These are phyloP conservation scores for Otis tarda DNA, from an alignment of 2,113 vertebrate species.

Conservation along the genomic window DNA sequence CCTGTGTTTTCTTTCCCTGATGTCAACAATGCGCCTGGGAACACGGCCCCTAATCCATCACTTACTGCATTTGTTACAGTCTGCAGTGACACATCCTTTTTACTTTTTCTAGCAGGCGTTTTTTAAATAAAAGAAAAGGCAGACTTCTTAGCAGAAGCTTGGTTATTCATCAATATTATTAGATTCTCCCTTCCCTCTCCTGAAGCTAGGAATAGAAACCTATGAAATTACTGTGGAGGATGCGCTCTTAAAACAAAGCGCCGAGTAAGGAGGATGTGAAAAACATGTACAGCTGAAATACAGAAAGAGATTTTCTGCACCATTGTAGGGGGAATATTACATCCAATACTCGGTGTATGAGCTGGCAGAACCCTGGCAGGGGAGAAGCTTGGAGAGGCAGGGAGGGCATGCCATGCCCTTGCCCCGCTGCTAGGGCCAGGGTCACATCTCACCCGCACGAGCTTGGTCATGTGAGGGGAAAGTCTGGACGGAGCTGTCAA, in stretches of 20 bases:
- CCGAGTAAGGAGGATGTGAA: background rate
- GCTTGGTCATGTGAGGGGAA: background rate
- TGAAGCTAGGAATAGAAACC: slow-evolving; percentile 61
- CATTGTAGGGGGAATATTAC: background rate
- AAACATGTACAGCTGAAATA: background rate
- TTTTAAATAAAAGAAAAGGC: slow-evolving; percentile 39
- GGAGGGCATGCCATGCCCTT: rapidly evolving
- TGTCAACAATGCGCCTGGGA: background rate
- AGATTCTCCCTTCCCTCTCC: slow-evolving; percentile 46
- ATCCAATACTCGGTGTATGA: rapidly evolving
- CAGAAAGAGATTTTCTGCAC: background rate
- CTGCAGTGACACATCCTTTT: slow-evolving; percentile 5
- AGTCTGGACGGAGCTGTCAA: background rate
- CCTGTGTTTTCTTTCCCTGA: background rate
- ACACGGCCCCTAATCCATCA: background rate
- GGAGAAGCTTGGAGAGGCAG: background rate
- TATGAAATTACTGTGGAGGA: slow-evolving; percentile 50
- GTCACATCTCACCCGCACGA: rapidly evolving
- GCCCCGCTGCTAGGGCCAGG: rapidly evolving
- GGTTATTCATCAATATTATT: slow-evolving; percentile 63
- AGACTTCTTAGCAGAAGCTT: slow-evolving; percentile 39
- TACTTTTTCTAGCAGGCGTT: slow-evolving; percentile 47
- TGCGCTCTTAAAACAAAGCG: slow-evolving; percentile 23
- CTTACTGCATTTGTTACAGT: background rate
- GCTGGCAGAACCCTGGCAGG: background rate